Evolutionary conservation across 2,888 invertebrate species (phyloP).

Genomic region (Crioceris asparagi): DNA sequence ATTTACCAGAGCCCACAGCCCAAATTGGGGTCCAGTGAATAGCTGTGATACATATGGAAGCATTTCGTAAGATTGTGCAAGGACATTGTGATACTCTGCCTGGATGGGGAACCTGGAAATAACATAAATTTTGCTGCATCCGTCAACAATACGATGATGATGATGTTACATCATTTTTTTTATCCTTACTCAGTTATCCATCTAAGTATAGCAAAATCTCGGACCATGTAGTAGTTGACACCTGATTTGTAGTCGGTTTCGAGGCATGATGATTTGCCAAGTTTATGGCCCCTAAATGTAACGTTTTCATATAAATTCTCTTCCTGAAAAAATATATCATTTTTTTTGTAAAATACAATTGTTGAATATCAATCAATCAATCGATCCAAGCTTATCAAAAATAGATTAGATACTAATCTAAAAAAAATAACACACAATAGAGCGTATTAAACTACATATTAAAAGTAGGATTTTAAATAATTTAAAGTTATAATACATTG

Average conservation of each 20-base stretch:
- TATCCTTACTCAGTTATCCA: constrained; percentile 38
- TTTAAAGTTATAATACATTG: too few species aligned
- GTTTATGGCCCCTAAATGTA: constrained; percentile 34
- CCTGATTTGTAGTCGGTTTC: constrained; percentile 36
- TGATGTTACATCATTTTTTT: too few species aligned
- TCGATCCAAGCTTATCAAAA: too few species aligned
- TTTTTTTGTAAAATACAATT: not conserved
- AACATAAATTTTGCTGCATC: constrained; percentile 2
- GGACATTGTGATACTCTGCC: constrained; percentile 32
- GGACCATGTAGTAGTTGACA: constrained; percentile 37
- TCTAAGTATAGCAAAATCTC: constrained; percentile 38
- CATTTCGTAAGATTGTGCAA: constrained; percentile 29
- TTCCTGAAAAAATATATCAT: constrained; percentile 6
- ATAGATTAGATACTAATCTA: too few species aligned
- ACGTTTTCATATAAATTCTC: constrained; percentile 15
- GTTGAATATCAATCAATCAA: too few species aligned
- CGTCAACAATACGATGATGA: too few species aligned
- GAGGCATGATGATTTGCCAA: constrained; percentile 37
- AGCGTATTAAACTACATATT: too few species aligned
- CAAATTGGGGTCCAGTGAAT: constrained; percentile 27
- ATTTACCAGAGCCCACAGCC: constrained; percentile 32
- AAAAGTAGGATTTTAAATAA: too few species aligned
- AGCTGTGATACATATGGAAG: constrained; percentile 32
- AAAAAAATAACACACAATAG: too few species aligned
- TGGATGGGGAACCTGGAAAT: constrained; percentile 26